Evolutionary conservation across 2,888 invertebrate genomes (phyloP).

Genomic region (Patella ulyssiponensis): DNA sequence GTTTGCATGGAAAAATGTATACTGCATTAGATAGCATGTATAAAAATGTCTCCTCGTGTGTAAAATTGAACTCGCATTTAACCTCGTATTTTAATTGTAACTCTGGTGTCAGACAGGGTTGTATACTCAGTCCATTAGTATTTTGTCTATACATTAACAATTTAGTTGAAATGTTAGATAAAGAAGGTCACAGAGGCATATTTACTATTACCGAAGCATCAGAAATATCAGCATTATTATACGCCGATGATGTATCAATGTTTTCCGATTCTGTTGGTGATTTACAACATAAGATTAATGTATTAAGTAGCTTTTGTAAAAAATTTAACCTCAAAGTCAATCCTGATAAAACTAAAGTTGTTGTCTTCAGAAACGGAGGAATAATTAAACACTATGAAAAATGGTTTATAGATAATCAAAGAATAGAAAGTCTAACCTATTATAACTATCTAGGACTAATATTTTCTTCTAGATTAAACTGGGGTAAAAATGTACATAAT

Average conservation of each 20-base stretch:
- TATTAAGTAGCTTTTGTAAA: neutral
- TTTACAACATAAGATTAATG: neutral
- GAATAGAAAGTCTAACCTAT: neutral
- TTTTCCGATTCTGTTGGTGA: neutral
- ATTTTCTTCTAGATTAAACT: too few relatives aligned
- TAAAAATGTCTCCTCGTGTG: too few relatives aligned
- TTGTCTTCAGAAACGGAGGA: neutral
- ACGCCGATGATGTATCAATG: neutral
- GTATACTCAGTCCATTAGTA: neutral
- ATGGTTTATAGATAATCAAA: too few relatives aligned
- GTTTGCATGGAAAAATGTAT: slow-evolving; percentile 27
- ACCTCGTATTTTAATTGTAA: neutral
- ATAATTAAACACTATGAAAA: too few relatives aligned
- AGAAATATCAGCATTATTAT: neutral
- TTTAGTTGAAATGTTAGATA: neutral
- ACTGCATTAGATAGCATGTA: slow-evolving; percentile 17
- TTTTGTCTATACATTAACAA: neutral
- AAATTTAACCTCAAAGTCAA: neutral
- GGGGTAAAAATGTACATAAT: too few relatives aligned
- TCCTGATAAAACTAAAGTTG: neutral
- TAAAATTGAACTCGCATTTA: neutral
- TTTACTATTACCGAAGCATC: neutral
- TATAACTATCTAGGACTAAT: neutral
- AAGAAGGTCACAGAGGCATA: neutral
- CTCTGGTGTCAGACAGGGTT: neutral